phyloP scores from a whole-genome alignment of 1,140 invertebrate genomes.

The Eueides isabella region DNA sequence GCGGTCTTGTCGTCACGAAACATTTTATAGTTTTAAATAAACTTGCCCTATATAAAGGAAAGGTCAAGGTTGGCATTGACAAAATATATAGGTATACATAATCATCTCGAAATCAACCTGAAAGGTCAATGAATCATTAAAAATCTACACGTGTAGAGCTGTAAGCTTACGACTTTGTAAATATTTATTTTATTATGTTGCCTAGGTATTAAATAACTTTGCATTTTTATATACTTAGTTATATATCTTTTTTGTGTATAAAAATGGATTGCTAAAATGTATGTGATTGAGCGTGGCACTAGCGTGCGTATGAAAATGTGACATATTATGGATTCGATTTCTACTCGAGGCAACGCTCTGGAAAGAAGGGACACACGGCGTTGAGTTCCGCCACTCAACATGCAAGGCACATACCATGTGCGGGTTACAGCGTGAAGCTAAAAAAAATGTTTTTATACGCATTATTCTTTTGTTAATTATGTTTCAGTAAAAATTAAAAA shows the following conservation, averaged over 20 bases:
- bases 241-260: not conserved
- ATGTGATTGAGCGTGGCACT: too few relatives aligned
- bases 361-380: too few relatives aligned
- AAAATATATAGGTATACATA: not conserved
- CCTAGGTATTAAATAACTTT: not conserved
- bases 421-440: too few relatives aligned
- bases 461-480: too few relatives aligned
- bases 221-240: not conserved
- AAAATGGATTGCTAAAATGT: not conserved
- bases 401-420: too few relatives aligned
- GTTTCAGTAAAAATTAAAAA: too few relatives aligned
- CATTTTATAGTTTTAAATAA: not conserved
- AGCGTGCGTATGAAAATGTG: too few relatives aligned
- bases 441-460: too few relatives aligned
- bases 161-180: not conserved
- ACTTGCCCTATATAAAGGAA: not conserved
- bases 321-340: too few relatives aligned
- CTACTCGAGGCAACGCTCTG: too few relatives aligned
- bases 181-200: slow-evolving; percentile 5
- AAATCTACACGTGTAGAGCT: slow-evolving; percentile 6
- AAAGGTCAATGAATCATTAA: not conserved
- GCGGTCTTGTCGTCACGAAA: too few relatives aligned
- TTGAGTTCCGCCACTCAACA: too few relatives aligned
- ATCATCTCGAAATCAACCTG: not conserved
- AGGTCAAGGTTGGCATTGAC: not conserved